Conservation (phyloP, 2,113 vertebrate species). For the Lipophrys pholis region DNA sequence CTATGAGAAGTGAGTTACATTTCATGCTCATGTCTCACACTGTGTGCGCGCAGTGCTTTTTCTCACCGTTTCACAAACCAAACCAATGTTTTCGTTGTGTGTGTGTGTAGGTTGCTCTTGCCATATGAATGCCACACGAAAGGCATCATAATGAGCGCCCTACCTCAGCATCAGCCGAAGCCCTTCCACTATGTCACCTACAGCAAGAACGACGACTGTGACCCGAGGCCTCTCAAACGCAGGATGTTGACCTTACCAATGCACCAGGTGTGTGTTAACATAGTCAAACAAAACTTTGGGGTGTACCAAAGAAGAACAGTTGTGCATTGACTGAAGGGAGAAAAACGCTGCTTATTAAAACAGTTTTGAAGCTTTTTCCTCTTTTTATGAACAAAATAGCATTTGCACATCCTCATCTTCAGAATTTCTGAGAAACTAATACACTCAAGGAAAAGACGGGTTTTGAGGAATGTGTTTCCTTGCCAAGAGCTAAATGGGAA, state of each 20-base stretch:
- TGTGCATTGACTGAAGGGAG: too few relatives aligned
- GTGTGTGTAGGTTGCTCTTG: slow-evolving; percentile 76
- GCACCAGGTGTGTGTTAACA: slow-evolving; percentile 62
- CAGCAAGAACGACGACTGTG: slow-evolving; percentile 48
- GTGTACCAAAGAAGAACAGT: too few relatives aligned
- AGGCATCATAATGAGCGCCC: slow-evolving; percentile 62
- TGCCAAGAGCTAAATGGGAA: too few relatives aligned
- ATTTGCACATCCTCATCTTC: too few relatives aligned
- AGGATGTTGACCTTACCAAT: slow-evolving; percentile 21
- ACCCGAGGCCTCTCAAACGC: slow-evolving; percentile 58
- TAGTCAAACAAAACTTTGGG: not conserved
- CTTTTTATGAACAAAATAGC: too few relatives aligned
- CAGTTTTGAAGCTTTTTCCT: too few relatives aligned
- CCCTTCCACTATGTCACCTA: slow-evolving; percentile 37
- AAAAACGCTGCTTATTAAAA: too few relatives aligned
- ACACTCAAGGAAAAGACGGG: too few relatives aligned
- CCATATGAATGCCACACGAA: slow-evolving; percentile 80
- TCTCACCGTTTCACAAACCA: rapidly evolving
- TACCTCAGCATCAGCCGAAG: slow-evolving; percentile 60
- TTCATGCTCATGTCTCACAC: rapidly evolving
- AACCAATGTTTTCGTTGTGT: not conserved
- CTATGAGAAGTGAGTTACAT: slow-evolving; percentile 82
- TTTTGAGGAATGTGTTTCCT: too few relatives aligned
- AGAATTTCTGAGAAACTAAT: too few relatives aligned
- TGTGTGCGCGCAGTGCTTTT: not conserved